Base-by-base conservation (phyloP, 2,797 vertebrate species). In the Fratercula arctica region DNA sequence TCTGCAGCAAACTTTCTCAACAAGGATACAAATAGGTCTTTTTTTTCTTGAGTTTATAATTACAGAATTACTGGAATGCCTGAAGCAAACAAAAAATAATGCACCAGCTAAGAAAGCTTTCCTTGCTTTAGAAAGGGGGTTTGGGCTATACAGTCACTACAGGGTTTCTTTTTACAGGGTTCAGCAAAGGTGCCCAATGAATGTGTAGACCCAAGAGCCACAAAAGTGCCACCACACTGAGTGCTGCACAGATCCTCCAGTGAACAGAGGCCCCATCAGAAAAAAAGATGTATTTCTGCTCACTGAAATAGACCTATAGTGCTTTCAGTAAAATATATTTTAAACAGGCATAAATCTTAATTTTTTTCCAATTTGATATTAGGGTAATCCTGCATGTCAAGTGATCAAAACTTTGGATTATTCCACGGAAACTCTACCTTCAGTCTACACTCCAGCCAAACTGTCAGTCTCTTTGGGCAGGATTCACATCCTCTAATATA, bases 31-130 rank as follows among this genome's bases (percentile, higher is more conserved):
- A 82, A 57, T 4, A 72, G 37, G 24, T 85, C 31, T 92, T 16
- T 66, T 79, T 94, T 93, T 90, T 90, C 73, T 68, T 53, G 28
- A 77, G 45, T 72, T 95, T 80, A 64, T 68, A 64, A 48, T 80
- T 77, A 43, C 4, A 77, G 74, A 88, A 85, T 92, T 82, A 82
- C 24, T 33, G 11, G n/a, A 82, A 69, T 45, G 20, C 46, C 70
- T 53, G 59, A 92, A 84, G 59, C 35, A 94, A 91, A 90, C 6
- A 69, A 87, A 73, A 93, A 57, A 31, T 23, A 88, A 79, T 10
- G 23, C 16, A 83, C 10, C 28, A 85, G 51, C 41, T 61, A 81
- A 75, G 64, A 89, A 85, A 90, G 14, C 18, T 80, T 41, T 43
- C 69, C 33, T 80, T 57, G 28, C 35, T 72, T 57, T 59, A 54